Conservation (phyloP, 2,888 invertebrate species). For the Plemyria rubiginata region DNA sequence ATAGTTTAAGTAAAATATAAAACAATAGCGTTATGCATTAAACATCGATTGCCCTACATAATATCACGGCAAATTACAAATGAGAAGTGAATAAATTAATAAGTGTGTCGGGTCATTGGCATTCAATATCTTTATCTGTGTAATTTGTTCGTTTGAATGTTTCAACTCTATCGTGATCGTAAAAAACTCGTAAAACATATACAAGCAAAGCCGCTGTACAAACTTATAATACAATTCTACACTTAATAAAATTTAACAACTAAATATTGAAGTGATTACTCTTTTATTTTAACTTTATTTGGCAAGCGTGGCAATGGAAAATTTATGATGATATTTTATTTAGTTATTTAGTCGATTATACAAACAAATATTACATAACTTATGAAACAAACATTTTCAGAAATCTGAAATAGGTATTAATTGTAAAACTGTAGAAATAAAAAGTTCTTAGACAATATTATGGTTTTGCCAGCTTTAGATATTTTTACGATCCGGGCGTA, state of each 20-base stretch:
- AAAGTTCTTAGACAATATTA: too few relatives aligned
- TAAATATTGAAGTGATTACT: conserved; percentile 13
- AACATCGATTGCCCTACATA: conserved; percentile 6
- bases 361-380: too few relatives aligned
- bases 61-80: conserved; percentile 8
- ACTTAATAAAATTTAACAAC: conserved; percentile 28
- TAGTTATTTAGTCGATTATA: too few relatives aligned
- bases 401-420: too few relatives aligned
- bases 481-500: too few relatives aligned
- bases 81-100: conserved; percentile 37
- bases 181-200: conserved; percentile 69
- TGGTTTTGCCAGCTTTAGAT: too few relatives aligned
- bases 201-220: conserved; percentile 52
- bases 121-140: conserved; percentile 52
- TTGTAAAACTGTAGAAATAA: too few relatives aligned
- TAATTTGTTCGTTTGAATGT: conserved; percentile 63
- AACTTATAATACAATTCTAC: conserved; percentile 44
- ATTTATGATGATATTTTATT: too few relatives aligned
- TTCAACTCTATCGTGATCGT: conserved; percentile 58
- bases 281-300: conserved; percentile 10
- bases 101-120: conserved; percentile 62
- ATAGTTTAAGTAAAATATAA: too few relatives aligned
- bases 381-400: too few relatives aligned
- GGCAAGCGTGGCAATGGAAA: conserved; percentile 5
- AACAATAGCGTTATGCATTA: too few relatives aligned